Conservation (phyloP, 2,888 invertebrate genomes). For the Bellardia pandia region DNA sequence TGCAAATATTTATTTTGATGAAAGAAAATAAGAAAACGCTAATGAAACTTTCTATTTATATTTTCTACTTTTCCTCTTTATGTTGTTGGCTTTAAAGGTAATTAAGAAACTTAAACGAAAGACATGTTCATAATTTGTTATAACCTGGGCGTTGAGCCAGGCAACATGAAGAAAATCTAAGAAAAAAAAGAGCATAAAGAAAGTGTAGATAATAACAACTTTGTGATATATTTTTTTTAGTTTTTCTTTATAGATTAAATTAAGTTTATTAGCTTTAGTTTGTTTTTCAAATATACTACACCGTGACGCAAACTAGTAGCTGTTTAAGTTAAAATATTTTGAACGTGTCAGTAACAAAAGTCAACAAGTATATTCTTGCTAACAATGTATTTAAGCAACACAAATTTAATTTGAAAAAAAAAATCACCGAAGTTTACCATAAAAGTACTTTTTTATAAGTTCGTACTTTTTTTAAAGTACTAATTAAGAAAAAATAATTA, state of each 20-base stretch:
- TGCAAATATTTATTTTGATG: not conserved
- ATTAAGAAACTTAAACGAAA: slow-evolving; percentile 25
- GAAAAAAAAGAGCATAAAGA: not conserved
- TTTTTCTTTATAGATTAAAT: too few species aligned
- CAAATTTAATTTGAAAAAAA: too few species aligned
- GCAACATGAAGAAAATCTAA: not conserved
- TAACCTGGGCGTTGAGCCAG: not conserved
- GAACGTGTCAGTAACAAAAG: not conserved
- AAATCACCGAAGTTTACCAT: too few species aligned
- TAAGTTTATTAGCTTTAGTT: too few species aligned
- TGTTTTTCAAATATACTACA: not conserved
- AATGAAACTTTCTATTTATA: slow-evolving; percentile 31
- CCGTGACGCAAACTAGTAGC: too few species aligned
- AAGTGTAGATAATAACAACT: not conserved
- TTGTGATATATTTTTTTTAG: not conserved
- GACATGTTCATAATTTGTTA: slow-evolving; percentile 16
- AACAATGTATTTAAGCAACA: not conserved
- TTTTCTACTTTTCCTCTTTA: not conserved
- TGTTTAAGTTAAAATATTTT: not conserved
- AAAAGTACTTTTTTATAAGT: too few species aligned
- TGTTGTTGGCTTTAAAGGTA: slow-evolving; percentile 11
- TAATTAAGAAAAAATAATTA: too few species aligned
- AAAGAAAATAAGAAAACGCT: not conserved
- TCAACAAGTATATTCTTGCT: not conserved
- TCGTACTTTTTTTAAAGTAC: too few species aligned